phyloP scores from a whole-genome alignment of 2,797 vertebrate species.

The Chelonia mydas region DNA sequence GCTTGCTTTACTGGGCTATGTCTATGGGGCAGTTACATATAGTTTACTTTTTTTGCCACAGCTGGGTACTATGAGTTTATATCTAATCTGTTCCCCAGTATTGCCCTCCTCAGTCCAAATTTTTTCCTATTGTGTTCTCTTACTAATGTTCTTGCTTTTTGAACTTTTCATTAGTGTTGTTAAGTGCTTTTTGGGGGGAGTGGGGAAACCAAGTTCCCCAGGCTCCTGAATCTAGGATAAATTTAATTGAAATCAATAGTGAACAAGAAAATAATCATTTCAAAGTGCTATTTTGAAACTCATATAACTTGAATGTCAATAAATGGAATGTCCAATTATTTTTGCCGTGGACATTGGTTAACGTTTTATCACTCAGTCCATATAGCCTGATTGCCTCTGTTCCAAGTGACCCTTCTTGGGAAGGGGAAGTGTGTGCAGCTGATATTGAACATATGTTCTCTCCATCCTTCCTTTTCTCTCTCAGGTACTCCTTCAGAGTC shows the following conservation, averaged over 20 bases:
- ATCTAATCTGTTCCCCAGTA: neutral
- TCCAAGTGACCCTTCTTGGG: slow-evolving; percentile 27
- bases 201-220: neutral
- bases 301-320: slow-evolving; percentile 49
- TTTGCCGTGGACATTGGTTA: slow-evolving; percentile 43
- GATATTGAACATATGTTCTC: slow-evolving; percentile 22
- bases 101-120: neutral
- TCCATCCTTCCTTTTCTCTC: neutral
- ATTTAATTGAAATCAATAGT: slow-evolving; percentile 17
- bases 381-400: slow-evolving; percentile 35
- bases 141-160: neutral
- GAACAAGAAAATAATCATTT: slow-evolving; percentile 41
- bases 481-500: neutral
- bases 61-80: neutral
- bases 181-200: slow-evolving; percentile 18
- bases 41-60: neutral
- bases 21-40: neutral
- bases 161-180: neutral
- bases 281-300: slow-evolving; percentile 40
- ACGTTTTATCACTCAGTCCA: slow-evolving; percentile 52
- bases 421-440: neutral
- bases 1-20: neutral
- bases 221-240: slow-evolving; percentile 21
- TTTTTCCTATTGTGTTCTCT: neutral
- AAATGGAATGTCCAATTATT: slow-evolving; percentile 21